These are phyloP conservation scores for Romanogobio albipinnatus DNA, from an alignment of 2,113 vertebrate species.

Conservation along the genomic window DNA sequence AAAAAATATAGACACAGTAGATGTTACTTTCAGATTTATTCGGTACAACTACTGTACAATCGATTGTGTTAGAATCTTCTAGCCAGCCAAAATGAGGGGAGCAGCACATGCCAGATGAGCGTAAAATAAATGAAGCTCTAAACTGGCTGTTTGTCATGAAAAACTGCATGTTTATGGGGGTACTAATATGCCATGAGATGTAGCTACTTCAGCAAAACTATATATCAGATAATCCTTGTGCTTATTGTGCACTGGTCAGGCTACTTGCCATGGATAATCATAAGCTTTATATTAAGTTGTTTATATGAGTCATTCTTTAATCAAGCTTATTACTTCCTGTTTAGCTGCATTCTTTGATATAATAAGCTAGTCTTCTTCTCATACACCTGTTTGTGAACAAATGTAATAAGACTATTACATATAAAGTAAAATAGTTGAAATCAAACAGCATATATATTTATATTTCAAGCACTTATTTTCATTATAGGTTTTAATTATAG, in stretches of 20 bases:
- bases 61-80: neutral
- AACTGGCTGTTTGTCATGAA: slow-evolving; percentile 7
- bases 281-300: neutral
- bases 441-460: neutral
- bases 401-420: neutral
- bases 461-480: neutral
- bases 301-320: slow-evolving; percentile 25
- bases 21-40: slow-evolving; percentile 1
- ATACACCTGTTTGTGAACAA: neutral
- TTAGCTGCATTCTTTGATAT: neutral
- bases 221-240: neutral
- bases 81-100: slow-evolving; percentile 6
- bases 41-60: neutral
- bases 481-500: neutral
- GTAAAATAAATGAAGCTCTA: neutral
- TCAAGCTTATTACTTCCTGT: neutral
- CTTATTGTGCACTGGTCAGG: slow-evolving; percentile 1
- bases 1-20: neutral
- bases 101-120: neutral
- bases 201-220: slow-evolving; percentile 23
- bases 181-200: neutral
- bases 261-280: slow-evolving; percentile 13
- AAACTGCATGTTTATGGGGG: neutral
- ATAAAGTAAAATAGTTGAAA: neutral
- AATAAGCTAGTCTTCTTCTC: neutral